A percentile compares a stretch with the other conserved stretches of the same genome.
Conservation (phyloP, 2,113 vertebrate species). For the Emydocephalus ijimae region DNA sequence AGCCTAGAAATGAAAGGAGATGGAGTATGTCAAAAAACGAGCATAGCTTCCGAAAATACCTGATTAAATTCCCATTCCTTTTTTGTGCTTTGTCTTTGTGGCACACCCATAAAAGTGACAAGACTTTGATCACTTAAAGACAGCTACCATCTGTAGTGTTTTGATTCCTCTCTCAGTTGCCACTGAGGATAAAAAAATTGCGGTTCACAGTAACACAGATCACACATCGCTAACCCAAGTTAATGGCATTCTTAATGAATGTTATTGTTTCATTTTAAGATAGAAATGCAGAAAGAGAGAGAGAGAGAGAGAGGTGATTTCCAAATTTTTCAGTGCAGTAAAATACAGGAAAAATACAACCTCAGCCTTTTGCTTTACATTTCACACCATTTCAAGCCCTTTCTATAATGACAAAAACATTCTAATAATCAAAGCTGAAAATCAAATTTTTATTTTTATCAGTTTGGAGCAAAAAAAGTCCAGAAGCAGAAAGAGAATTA, state of each 20-base stretch:
- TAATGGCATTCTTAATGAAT: background rate
- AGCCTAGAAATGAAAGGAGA: background rate
- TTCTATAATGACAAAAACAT: no score
- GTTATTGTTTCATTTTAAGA: no score
- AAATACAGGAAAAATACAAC: no score
- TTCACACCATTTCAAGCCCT: no score
- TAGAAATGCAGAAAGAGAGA: no score
- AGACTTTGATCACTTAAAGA: background rate
- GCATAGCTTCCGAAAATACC: background rate
- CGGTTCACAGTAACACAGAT: background rate
- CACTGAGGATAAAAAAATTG: background rate
- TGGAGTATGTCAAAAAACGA: background rate
- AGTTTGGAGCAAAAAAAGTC: no score
- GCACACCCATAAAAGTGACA: background rate
- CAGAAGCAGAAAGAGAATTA: no score
- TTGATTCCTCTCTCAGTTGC: background rate
- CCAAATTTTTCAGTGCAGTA: no score
- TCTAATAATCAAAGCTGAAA: no score
- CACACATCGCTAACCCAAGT: background rate
- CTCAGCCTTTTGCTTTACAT: no score
- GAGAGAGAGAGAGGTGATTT: no score
- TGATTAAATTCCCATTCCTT: background rate
- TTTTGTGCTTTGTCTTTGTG: background rate
- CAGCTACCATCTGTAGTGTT: background rate
- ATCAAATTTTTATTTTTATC: no score